Conservation (phyloP, 2,888 invertebrate genomes). For the Drosophila dives region DNA sequence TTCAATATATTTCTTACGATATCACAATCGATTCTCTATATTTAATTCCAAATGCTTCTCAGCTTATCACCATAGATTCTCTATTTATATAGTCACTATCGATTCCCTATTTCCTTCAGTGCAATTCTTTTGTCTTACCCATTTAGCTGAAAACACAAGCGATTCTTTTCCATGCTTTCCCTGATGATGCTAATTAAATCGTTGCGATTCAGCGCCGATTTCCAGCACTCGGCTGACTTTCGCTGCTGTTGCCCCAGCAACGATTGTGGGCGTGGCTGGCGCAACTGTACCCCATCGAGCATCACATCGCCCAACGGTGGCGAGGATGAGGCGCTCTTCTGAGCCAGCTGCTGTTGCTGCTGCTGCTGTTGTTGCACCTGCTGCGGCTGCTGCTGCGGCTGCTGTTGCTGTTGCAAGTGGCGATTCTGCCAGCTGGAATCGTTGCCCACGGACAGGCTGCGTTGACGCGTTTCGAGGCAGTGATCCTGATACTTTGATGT, state of each 20-base stretch:
- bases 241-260: conserved; percentile 68
- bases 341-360: conserved; percentile 34
- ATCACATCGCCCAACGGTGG: conserved; percentile 72
- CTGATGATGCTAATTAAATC: conserved; percentile 94
- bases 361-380: conserved; percentile 38
- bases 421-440: conserved; percentile 84
- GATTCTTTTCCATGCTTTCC: conserved; percentile 96
- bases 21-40: neutral
- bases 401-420: conserved; percentile 68
- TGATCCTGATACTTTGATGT: conserved; percentile 83
- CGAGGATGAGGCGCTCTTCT: conserved; percentile 66
- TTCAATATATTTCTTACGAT: neutral
- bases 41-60: neutral
- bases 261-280: conserved; percentile 74
- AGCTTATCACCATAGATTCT: neutral
- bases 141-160: conserved; percentile 92
- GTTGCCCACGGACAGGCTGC: conserved; percentile 85
- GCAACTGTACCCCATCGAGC: conserved; percentile 81
- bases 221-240: conserved; percentile 86
- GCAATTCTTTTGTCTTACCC: conserved; percentile 86
- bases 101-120: neutral
- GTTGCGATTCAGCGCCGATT: conserved; percentile 91
- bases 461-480: conserved; percentile 83
- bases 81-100: neutral
- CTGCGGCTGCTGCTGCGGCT: conserved; percentile 29